Base-by-base conservation (phyloP, 2,888 invertebrate species). In the Microdon myrmicae region DNA sequence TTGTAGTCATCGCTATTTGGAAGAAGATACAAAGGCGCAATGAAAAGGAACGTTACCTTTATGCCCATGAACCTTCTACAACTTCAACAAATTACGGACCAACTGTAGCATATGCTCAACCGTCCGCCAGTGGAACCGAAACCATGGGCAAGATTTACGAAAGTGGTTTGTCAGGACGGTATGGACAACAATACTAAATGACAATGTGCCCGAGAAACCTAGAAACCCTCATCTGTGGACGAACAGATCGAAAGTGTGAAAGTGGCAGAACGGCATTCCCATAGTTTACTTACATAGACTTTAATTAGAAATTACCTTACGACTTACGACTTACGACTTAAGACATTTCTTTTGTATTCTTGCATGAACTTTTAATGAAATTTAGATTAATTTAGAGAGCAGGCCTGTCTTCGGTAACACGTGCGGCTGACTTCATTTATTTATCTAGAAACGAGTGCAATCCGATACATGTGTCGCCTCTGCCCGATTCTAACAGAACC, bases 121-220 rank as follows among this genome's bases (percentile, higher is more conserved):
- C 75, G 14, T 60, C 38, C 87, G 89, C 75, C 84, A 89, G 85
- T 68, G 85, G 74, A 67, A 74, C 74, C 69, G 89, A 88, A 77
- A 89, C 88, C 74, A 86, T 92, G 73, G 91, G 92, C 83, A 94
- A 93, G 83, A 85, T 93, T 72, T 94, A 92, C 83, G 93, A 92
- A 81, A 87, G 88, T 78, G 90, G 90, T 76, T 92, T 91, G 82
- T 86, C 88, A 70, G 90, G 78, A 64, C 86, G 80, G 70, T 79
- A 80, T 68, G 78, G 79, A 22, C 78, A 78, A 38, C 79, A 79
- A 69, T 79, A 72, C 71, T 71, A 68, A 48, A 31, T 48, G 29
- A 9, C 4, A 20, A 19, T 13, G 8, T 8, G 8, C 19, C 17
- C 22, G 17, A 28, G 13, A 41, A 34, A 26, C 10, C 28, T 23